Evolutionary conservation across 2,888 invertebrate species (phyloP).

Genomic region (Anoplius nigerrimus): DNA sequence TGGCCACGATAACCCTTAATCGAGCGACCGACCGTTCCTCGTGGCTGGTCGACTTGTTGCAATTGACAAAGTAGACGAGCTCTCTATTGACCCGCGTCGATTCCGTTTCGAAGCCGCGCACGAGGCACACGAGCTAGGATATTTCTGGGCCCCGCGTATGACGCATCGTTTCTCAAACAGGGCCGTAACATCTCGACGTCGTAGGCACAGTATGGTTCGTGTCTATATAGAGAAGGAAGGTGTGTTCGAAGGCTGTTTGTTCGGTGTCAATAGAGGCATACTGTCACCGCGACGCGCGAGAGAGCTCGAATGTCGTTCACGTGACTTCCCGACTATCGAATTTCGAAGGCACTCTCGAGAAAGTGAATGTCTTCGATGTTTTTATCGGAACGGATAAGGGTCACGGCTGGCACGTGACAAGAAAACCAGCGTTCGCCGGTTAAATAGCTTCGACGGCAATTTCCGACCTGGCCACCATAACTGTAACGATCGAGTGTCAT

Average conservation of each 20-base stretch:
- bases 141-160: constrained; percentile 16
- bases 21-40: too few species aligned
- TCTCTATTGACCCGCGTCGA: too few species aligned
- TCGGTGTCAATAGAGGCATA: constrained; percentile 38
- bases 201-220: background rate
- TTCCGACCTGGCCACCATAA: too few species aligned
- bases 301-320: background rate
- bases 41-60: too few species aligned
- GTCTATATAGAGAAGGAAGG: constrained; percentile 29
- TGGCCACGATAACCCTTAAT: too few species aligned
- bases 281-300: constrained; percentile 21
- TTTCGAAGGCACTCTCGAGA: background rate
- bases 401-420: too few species aligned
- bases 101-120: too few species aligned
- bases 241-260: constrained; percentile 42
- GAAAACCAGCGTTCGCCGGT: too few species aligned
- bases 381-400: background rate
- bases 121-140: constrained; percentile 6
- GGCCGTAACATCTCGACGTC: constrained; percentile 1
- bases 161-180: constrained; percentile 15
- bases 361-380: background rate
- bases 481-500: too few species aligned
- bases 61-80: too few species aligned
- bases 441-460: too few species aligned
- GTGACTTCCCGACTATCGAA: background rate